These are phyloP conservation scores for Microctenopoma lineatum DNA, from an alignment of 2,797 vertebrate genomes.

Conservation along the genomic window DNA sequence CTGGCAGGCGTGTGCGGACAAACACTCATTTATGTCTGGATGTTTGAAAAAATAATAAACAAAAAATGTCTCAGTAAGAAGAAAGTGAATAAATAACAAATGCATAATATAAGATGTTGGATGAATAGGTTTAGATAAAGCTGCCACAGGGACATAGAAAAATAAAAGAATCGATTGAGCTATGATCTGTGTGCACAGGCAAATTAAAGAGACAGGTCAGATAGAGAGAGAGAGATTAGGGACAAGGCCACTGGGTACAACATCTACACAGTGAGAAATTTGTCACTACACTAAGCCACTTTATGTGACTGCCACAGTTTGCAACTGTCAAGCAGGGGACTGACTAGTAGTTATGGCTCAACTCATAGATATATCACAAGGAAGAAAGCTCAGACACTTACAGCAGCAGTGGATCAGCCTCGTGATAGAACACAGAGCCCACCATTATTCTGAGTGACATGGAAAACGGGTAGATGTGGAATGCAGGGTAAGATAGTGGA, in stretches of 20 bases:
- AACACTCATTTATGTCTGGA: conserved; percentile 92
- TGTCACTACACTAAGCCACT: conserved; percentile 40
- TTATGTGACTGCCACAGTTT: conserved; percentile 37
- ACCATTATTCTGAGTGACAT: conserved; percentile 6
- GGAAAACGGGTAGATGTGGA: conserved; percentile 35
- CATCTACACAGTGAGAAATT: conserved; percentile 50
- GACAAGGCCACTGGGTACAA: conserved; percentile 44
- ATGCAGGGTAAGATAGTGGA: conserved; percentile 33
- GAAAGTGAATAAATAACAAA: conserved; percentile 20
- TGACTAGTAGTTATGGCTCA: conserved; percentile 29
- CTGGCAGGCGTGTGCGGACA: conserved; percentile 86
- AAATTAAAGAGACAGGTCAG: conserved; percentile 49
- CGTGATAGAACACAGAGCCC: conserved; percentile 40
- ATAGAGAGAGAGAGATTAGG: conserved; percentile 44
- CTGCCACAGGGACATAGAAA: conserved; percentile 11
- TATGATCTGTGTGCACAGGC: conserved; percentile 18
- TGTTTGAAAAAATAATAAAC: conserved; percentile 32
- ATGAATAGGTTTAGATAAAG: conserved; percentile 13
- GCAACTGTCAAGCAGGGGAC: conserved; percentile 31
- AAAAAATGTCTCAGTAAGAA: conserved; percentile 30
- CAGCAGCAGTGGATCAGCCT: conserved; percentile 23
- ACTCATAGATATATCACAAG: conserved; percentile 28
- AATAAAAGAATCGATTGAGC: conserved; percentile 7
- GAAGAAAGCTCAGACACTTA: conserved; percentile 22
- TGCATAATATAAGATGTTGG: conserved; percentile 1